Evolutionary conservation across 2,888 invertebrate species (phyloP), one percentile per base, ranked within the genome.

Genomic region (Arrhopalites spinosus): DNA sequence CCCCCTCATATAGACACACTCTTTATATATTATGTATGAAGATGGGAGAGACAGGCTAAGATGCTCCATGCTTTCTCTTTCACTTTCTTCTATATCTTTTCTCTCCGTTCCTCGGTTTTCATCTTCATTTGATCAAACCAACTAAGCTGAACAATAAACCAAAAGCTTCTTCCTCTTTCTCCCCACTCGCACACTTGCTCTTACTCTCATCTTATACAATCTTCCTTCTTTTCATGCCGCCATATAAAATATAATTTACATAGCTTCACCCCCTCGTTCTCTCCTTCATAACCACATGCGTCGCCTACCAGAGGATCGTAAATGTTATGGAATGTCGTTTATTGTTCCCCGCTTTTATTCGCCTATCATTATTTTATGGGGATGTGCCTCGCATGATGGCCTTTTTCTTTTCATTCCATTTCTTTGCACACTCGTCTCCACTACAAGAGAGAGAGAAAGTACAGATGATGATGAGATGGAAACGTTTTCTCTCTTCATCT

Each of bases 81-180:
- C 64, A 30, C 64, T 36, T 30, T 30, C 23, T 67, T 30, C 8
- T 67, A 15, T 67, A 20, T 15, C 30, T 15, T 63, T 15, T 11
- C 11, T 11, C 30, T 29, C 63, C 2, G 29, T 63, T 20, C n/a
- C n/a, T 59, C 36, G 11, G 3, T 11, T 36, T 50, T 17, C 50
- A 50, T 50, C 50, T 63, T 63, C 63, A 63, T 63, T 63, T 63
- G 63, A 50, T 50, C 50, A 50, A 15, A 50, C 50, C 50, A 50
- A 50, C 50, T n/a, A 50, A 50, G 50, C 50, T 50, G 15, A 50
- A 50, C 50, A 8, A 15, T 50, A 50, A 50, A 50, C 50, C 50
- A 50, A n/a, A 50, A 50, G 17, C 50, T 50, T 15, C 50, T n/a
- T n/a, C n/a, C 15, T 50, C 17, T n/a, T n/a, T 17, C 50, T 17